phyloP scores from a whole-genome alignment of 1,140 invertebrate genomes.

The Lasaia peninsularis region DNA sequence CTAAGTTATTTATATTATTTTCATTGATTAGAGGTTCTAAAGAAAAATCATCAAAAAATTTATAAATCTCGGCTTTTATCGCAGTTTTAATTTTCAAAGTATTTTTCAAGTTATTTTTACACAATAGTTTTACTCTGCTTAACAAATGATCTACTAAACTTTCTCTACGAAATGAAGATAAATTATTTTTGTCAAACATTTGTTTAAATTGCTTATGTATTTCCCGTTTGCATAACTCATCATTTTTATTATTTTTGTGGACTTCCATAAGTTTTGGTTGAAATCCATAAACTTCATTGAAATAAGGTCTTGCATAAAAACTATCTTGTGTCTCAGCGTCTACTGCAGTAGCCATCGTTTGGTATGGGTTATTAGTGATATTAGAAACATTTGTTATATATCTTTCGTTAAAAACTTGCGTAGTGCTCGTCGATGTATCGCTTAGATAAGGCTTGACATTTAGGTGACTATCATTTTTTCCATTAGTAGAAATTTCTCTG shows the following conservation, averaged over 20 bases:
- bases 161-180: slow-evolving; percentile 10
- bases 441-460: not conserved
- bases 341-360: not conserved
- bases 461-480: not conserved
- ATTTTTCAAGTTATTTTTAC: no score
- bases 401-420: not conserved
- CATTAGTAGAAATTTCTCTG: not conserved
- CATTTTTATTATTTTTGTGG: not conserved
- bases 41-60: slow-evolving; percentile 13
- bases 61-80: slow-evolving; percentile 18
- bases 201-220: slow-evolving; percentile 14
- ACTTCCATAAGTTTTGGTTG: not conserved
- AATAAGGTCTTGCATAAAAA: not conserved
- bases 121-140: slow-evolving; percentile 8
- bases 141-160: slow-evolving; percentile 8
- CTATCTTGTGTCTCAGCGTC: not conserved
- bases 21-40: not conserved
- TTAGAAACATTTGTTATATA: not conserved
- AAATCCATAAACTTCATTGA: not conserved
- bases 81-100: slow-evolving; percentile 2
- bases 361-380: not conserved
- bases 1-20: slow-evolving; percentile 10
- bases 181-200: slow-evolving; percentile 7
- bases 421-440: not conserved
- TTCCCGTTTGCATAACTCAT: not conserved